Evolutionary conservation across 2,113 vertebrate species (phyloP).

Genomic region (Megaceryle maxima): DNA sequence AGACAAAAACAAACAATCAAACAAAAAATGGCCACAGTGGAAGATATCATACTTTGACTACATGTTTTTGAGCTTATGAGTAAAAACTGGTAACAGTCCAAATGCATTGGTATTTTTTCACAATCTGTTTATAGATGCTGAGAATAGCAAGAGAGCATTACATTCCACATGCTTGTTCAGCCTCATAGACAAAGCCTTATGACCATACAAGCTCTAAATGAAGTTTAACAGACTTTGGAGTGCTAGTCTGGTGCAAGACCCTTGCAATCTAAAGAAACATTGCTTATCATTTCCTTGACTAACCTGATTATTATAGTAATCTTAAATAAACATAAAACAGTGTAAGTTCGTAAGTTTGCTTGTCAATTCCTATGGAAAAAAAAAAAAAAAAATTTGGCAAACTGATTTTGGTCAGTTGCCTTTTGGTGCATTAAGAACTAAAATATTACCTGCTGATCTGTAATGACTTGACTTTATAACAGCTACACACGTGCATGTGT

Average conservation of each 20-base stretch:
- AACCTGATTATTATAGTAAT: not conserved
- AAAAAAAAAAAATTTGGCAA: not conserved
- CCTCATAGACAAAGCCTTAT: not conserved
- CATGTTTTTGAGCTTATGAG: not conserved
- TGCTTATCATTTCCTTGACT: not conserved
- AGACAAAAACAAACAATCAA: not conserved
- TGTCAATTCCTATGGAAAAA: not conserved
- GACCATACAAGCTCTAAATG: not conserved
- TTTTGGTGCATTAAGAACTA: not conserved
- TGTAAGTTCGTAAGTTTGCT: not conserved
- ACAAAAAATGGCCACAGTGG: not conserved
- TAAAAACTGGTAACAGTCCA: not conserved
- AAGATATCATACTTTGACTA: not conserved
- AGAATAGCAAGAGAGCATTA: not conserved
- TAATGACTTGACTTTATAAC: not conserved
- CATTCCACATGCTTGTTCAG: not conserved
- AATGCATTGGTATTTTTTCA: not conserved
- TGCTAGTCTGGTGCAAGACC: not conserved
- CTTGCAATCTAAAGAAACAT: not conserved
- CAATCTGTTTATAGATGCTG: not conserved
- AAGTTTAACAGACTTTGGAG: not conserved
- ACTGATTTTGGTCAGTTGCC: not conserved
- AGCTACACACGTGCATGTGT: not conserved
- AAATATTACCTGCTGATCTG: not conserved
- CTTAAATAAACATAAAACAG: not conserved